phyloP scores from a whole-genome alignment of 2,888 invertebrate species.

The Papilio gigon region DNA sequence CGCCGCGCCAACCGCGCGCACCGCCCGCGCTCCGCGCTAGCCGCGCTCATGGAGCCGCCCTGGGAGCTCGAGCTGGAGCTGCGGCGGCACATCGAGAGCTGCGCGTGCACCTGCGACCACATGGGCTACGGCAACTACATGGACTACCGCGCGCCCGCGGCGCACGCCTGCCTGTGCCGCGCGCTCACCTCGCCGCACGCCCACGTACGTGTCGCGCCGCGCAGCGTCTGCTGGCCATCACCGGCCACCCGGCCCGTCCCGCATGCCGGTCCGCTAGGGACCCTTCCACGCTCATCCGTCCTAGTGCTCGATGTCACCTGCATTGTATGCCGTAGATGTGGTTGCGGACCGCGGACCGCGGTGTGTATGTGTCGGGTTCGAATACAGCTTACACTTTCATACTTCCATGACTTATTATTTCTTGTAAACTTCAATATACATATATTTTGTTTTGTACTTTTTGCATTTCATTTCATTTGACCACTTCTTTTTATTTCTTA shows the following conservation, averaged over 20 bases:
- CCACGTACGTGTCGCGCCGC: constrained; percentile 70
- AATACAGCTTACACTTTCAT: constrained; percentile 38
- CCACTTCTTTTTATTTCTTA: constrained; percentile 40
- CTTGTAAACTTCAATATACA: constrained; percentile 41
- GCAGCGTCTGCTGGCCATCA: constrained; percentile 42
- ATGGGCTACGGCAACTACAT: constrained; percentile 96
- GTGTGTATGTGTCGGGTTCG: constrained; percentile 41
- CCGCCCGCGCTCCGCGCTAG: constrained; percentile 70
- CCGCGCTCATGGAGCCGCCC: constrained; percentile 79
- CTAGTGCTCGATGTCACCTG: constrained; percentile 56
- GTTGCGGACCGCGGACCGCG: constrained; percentile 43
- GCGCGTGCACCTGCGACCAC: constrained; percentile 95
- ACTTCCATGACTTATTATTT: constrained; percentile 36
- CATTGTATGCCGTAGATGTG: constrained; percentile 46
- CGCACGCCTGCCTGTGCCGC: constrained; percentile 79
- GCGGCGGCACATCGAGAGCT: constrained; percentile 93
- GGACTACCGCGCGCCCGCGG: constrained; percentile 89
- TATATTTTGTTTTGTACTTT: constrained; percentile 36
- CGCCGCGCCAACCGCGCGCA: constrained; percentile 74
- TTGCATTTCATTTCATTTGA: constrained; percentile 45
- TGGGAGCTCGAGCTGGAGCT: constrained; percentile 91
- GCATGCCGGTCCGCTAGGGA: constrained; percentile 66
- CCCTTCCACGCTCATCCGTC: constrained; percentile 59
- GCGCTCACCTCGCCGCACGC: constrained; percentile 80
- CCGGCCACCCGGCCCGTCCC: constrained; percentile 50